A percentile compares a stretch with the other conserved stretches of the same genome.
Conservation (phyloP, 2,113 vertebrate genomes). For the Serinus canaria region DNA sequence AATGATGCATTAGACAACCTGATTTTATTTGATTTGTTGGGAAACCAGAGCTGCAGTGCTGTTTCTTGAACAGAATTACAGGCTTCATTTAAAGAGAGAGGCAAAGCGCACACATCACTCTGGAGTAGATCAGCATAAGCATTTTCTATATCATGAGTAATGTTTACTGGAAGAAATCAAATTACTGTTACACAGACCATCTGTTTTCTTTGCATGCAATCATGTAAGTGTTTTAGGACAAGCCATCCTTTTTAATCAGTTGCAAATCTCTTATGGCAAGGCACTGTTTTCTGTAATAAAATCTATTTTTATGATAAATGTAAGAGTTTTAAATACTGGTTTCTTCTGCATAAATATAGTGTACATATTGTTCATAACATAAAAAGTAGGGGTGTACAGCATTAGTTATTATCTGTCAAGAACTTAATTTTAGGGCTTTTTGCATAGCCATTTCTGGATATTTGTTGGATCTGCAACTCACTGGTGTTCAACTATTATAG, state of each 20-base stretch:
- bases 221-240: constrained; percentile 65
- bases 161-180: constrained; percentile 69
- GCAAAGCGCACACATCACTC: constrained; percentile 33
- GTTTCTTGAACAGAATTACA: constrained; percentile 48
- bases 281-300: constrained; percentile 46
- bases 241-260: constrained; percentile 63
- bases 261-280: constrained; percentile 36
- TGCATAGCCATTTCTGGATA: neutral
- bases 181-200: constrained; percentile 63
- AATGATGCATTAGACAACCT: constrained; percentile 44
- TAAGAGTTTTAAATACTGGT: constrained; percentile 31
- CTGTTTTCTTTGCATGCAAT: constrained; percentile 68
- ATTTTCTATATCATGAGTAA: constrained; percentile 63
- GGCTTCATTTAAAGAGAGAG: constrained; percentile 45
- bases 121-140: constrained; percentile 56
- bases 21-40: constrained; percentile 60
- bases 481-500: neutral
- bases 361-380: constrained; percentile 1
- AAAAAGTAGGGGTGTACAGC: neutral
- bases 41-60: constrained; percentile 20
- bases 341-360: constrained; percentile 15
- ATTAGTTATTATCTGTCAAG: neutral
- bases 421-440: constrained; percentile 22
- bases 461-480: neutral
- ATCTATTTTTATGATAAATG: constrained; percentile 39